Conservation (phyloP, 2,888 invertebrate species). For the Bruchidius siliquastri region DNA sequence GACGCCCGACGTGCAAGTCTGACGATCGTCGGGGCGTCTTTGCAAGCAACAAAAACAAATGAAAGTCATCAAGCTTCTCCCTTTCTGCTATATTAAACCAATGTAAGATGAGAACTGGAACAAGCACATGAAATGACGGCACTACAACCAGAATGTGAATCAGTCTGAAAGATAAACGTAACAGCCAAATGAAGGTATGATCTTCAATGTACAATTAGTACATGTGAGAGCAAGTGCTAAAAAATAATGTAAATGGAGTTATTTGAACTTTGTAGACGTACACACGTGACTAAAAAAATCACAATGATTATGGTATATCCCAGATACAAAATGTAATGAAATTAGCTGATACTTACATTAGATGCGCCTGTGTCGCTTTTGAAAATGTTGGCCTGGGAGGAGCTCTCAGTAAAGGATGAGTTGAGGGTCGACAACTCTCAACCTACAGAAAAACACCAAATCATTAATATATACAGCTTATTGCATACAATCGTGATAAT, state of each 20-base stretch:
- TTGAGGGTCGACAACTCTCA: conserved; percentile 48
- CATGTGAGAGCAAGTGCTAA: too few relatives aligned
- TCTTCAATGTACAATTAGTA: too few relatives aligned
- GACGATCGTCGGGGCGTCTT: too few relatives aligned
- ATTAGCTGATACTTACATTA: conserved; percentile 29
- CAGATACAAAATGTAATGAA: background rate
- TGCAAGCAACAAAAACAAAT: too few relatives aligned
- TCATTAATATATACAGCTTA: background rate
- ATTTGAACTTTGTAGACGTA: too few relatives aligned
- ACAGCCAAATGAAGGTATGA: too few relatives aligned
- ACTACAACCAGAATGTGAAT: background rate
- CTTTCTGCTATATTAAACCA: background rate
- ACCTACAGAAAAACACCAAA: conserved; percentile 42
- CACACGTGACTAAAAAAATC: conserved; percentile 3
- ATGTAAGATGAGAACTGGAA: background rate
- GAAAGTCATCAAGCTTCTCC: too few relatives aligned
- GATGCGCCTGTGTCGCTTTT: conserved; percentile 37
- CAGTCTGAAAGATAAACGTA: background rate
- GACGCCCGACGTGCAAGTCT: too few relatives aligned
- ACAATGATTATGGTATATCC: background rate
- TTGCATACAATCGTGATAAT: too few relatives aligned
- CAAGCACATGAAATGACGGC: background rate
- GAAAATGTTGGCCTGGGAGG: conserved; percentile 49
- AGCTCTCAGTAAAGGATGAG: conserved; percentile 47
- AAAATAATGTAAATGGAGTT: too few relatives aligned